phyloP scores from a whole-genome alignment of 2,797 vertebrate species.

The Dallia pectoralis region DNA sequence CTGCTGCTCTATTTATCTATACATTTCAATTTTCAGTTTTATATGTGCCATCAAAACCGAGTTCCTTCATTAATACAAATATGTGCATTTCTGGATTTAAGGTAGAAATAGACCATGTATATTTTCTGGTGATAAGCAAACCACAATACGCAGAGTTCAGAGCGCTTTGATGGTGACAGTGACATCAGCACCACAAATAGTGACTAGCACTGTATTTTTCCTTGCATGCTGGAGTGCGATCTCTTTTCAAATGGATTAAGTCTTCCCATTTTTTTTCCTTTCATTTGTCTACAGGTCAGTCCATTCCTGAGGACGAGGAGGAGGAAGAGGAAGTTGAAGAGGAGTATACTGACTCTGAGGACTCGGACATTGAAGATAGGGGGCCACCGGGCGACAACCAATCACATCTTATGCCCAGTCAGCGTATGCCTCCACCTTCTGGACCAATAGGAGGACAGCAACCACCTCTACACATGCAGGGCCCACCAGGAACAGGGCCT shows the following conservation, averaged over 20 bases:
- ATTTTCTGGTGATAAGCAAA: too few species aligned
- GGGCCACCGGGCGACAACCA: constrained; percentile 70
- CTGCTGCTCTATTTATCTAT: too few species aligned
- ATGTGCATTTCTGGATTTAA: too few species aligned
- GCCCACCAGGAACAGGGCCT: constrained; percentile 90
- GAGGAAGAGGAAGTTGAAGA: constrained; percentile 90
- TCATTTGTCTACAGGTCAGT: constrained; percentile 80
- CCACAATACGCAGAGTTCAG: too few species aligned
- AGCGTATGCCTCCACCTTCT: constrained; percentile 63
- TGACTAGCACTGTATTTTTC: too few species aligned
- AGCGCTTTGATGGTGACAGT: too few species aligned
- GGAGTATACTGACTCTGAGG: constrained; percentile 84
- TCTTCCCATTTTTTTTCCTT: neutral
- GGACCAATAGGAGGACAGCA: constrained; percentile 65
- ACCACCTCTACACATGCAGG: constrained; percentile 84
- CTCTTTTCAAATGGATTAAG: neutral
- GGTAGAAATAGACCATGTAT: too few species aligned
- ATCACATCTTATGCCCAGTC: constrained; percentile 49
- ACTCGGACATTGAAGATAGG: constrained; percentile 77
- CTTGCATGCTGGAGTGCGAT: neutral
- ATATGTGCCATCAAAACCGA: too few species aligned
- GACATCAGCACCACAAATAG: too few species aligned
- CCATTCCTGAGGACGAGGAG: constrained; percentile 87
- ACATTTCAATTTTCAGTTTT: too few species aligned
- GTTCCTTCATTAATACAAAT: too few species aligned